phyloP scores from a whole-genome alignment of 1,140 invertebrate species.

The Aphelenchoides fujianensis region DNA sequence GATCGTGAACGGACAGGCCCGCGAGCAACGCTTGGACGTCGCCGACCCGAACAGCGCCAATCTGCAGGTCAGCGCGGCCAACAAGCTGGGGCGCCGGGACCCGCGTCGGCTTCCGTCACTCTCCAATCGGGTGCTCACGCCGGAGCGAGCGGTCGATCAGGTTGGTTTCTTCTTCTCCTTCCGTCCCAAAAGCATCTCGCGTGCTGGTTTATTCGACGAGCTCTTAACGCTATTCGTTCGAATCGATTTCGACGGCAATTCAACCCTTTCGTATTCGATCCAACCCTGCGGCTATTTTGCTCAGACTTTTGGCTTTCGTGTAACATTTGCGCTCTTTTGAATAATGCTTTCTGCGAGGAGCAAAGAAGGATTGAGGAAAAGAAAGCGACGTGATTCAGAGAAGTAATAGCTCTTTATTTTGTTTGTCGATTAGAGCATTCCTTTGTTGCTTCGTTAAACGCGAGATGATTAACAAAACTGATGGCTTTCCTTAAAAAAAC shows the following conservation, averaged over 20 bases:
- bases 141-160: background rate
- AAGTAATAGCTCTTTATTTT: no score
- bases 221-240: background rate
- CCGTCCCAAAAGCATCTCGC: background rate
- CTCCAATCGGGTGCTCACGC: background rate
- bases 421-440: no score
- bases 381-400: no score
- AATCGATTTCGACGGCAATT: background rate
- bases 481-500: no score
- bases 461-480: no score
- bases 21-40: constrained; percentile 40
- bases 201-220: background rate
- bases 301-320: no score
- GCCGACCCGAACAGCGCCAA: constrained; percentile 19
- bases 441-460: no score
- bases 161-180: background rate
- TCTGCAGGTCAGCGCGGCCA: constrained; percentile 34
- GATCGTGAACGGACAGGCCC: constrained; percentile 41
- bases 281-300: background rate
- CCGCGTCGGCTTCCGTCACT: constrained; percentile 30
- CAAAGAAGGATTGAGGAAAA: no score
- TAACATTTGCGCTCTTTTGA: no score
- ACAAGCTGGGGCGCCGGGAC: constrained; percentile 41
- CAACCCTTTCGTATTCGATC: background rate
- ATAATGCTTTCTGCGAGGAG: no score